A percentile compares a stretch with the other conserved stretches of the same genome.
phyloP scores from a whole-genome alignment of 2,797 vertebrate species.

The Dicrostonyx torquatus region DNA sequence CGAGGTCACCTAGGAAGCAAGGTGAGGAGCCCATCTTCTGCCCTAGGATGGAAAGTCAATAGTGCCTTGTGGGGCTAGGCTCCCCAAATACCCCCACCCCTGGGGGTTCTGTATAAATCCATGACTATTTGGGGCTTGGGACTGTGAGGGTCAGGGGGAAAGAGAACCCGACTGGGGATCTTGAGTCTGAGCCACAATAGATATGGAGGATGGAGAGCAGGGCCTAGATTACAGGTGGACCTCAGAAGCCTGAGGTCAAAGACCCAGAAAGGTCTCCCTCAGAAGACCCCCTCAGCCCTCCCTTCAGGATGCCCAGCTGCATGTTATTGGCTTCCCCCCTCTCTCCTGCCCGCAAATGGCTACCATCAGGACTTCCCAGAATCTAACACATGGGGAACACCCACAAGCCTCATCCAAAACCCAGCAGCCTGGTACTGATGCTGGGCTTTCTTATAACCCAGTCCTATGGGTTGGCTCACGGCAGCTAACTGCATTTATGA shows the following conservation, averaged over 20 bases:
- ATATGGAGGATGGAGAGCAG: background rate
- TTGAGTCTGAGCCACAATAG: background rate
- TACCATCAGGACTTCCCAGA: background rate
- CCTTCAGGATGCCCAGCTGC: background rate
- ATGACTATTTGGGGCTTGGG: background rate
- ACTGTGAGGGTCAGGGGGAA: background rate
- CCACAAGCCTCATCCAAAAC: background rate
- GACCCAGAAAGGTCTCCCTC: background rate
- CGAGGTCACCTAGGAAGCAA: constrained; percentile 92
- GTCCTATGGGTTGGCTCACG: accelerated
- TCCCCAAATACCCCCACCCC: background rate
- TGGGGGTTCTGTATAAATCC: background rate
- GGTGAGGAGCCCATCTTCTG: constrained; percentile 84
- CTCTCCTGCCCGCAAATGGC: background rate
- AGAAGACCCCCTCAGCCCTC: background rate
- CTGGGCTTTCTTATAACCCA: background rate
- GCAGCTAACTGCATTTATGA: background rate
- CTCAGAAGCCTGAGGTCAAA: background rate
- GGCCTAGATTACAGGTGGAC: background rate
- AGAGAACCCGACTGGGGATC: background rate
- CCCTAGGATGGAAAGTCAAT: background rate
- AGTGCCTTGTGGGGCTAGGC: background rate
- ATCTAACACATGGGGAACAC: background rate
- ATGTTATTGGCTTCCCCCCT: background rate
- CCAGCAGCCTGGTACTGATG: background rate